Percentiles rank a stretch among this genome's conserved stretches.
phyloP scores from a whole-genome alignment of 2,888 invertebrate species.

The Aporophyla nigra region DNA sequence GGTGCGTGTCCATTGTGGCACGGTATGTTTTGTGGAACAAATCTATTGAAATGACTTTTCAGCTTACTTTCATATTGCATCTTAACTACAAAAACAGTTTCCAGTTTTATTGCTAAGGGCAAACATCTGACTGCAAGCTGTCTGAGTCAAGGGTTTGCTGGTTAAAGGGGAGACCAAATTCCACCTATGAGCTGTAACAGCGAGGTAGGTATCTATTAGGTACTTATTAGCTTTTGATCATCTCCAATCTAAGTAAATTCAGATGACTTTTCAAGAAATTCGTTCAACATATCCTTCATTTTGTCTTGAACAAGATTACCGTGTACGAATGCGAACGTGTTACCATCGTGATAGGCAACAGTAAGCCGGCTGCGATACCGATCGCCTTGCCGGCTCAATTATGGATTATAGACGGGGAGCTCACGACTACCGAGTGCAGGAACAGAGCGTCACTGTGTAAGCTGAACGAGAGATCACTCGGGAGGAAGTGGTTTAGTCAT shows the following conservation, averaged over 20 bases:
- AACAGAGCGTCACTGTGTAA: not conserved
- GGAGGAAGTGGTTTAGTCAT: not conserved
- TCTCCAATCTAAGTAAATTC: not conserved
- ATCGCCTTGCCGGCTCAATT: constrained; percentile 59
- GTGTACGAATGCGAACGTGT: constrained; percentile 44
- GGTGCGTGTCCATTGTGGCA: constrained; percentile 23
- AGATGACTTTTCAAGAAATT: not conserved
- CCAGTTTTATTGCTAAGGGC: not conserved
- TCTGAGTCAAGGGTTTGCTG: not conserved
- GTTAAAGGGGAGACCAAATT: not conserved
- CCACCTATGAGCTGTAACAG: not conserved
- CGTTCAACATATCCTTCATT: not conserved
- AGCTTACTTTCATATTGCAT: not conserved
- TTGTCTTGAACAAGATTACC: not conserved
- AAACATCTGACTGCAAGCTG: not conserved
- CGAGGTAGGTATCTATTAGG: not conserved
- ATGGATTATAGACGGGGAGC: constrained; percentile 59
- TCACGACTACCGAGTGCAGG: constrained; percentile 2
- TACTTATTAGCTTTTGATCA: not conserved
- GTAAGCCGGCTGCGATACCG: constrained; percentile 60
- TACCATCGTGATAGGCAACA: constrained; percentile 59
- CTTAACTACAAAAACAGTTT: not conserved
- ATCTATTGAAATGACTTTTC: not conserved
- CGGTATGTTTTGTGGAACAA: constrained; percentile 1
- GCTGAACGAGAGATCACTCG: not conserved